Percentiles rank a stretch among this genome's conserved stretches.
These are phyloP conservation scores for Microcaecilia unicolor DNA, from an alignment of 2,797 vertebrate genomes.

Conservation along the genomic window DNA sequence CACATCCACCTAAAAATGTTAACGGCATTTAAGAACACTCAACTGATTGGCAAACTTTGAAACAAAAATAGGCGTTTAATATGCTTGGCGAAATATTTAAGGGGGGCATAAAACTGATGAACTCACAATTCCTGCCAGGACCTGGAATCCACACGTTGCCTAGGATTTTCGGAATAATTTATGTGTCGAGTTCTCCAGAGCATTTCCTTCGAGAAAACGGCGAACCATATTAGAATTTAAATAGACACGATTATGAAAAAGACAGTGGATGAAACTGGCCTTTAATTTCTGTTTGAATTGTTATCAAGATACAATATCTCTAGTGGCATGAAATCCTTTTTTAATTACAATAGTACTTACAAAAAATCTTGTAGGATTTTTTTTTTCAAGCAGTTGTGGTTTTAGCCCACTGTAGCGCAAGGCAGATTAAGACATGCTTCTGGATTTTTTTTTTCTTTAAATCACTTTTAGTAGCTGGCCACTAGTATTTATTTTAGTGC, in stretches of 20 bases:
- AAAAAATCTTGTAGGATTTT: too few species aligned
- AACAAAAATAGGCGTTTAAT: neutral
- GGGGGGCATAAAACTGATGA: slow-evolving; percentile 1
- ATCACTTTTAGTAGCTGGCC: too few species aligned
- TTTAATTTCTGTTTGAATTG: slow-evolving; percentile 2
- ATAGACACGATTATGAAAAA: slow-evolving; percentile 44
- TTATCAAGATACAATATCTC: neutral
- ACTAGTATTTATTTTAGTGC: too few species aligned
- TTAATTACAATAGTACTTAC: too few species aligned
- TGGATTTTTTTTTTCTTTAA: too few species aligned
- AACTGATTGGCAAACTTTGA: neutral
- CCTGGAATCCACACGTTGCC: slow-evolving; percentile 17
- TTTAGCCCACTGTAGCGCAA: too few species aligned
- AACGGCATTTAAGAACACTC: neutral
- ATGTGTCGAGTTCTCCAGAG: slow-evolving; percentile 41
- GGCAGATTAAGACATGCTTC: too few species aligned
- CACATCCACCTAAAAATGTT: too few species aligned
- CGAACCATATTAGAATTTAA: slow-evolving; percentile 43
- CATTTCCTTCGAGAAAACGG: slow-evolving; percentile 33
- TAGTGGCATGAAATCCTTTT: neutral
- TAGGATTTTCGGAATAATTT: slow-evolving; percentile 40
- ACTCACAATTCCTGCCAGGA: too few species aligned
- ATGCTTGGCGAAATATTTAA: neutral
- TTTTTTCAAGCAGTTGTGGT: too few species aligned
- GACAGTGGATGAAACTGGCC: slow-evolving; percentile 4